Conservation (phyloP, 2,113 vertebrate species). For the Panurus biarmicus region DNA sequence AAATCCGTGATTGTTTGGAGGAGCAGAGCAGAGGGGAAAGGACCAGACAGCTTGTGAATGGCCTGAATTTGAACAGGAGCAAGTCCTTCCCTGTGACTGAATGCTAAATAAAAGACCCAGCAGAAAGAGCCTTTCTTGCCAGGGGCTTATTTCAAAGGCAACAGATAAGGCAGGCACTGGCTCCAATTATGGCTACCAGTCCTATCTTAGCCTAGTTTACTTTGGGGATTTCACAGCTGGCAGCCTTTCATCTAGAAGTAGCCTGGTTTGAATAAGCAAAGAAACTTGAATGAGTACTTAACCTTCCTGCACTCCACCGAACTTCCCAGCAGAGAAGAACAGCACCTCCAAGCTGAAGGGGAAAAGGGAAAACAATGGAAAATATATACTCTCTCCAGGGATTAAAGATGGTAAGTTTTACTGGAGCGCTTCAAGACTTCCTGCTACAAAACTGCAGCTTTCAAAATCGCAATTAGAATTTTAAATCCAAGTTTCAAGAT, state of each 20-base stretch:
- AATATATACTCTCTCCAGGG: not conserved
- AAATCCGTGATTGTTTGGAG: not conserved
- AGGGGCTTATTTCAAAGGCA: slow-evolving; percentile 49
- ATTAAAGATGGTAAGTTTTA: slow-evolving; percentile 5
- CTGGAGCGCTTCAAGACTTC: not conserved
- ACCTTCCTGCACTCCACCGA: slow-evolving; percentile 38
- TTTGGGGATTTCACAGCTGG: slow-evolving; percentile 54
- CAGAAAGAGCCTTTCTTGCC: slow-evolving; percentile 25
- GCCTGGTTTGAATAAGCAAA: slow-evolving; percentile 61
- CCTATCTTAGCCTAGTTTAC: slow-evolving; percentile 47
- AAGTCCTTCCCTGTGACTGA: not conserved
- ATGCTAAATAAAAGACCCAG: not conserved
- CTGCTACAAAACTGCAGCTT: slow-evolving; percentile 1
- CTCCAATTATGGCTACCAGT: slow-evolving; percentile 49
- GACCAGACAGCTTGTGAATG: not conserved
- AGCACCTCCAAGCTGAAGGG: slow-evolving; percentile 35
- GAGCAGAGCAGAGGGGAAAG: not conserved
- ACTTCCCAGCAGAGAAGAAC: slow-evolving; percentile 53
- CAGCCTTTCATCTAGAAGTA: slow-evolving; percentile 49
- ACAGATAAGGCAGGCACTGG: slow-evolving; percentile 5
- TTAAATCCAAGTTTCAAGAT: slow-evolving; percentile 46
- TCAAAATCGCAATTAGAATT: slow-evolving; percentile 48
- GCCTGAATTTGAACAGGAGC: not conserved
- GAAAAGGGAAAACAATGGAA: slow-evolving; percentile 50
- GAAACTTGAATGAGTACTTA: slow-evolving; percentile 55